Conservation (phyloP, 2,888 invertebrate genomes). For the Trichacis sp. region DNA sequence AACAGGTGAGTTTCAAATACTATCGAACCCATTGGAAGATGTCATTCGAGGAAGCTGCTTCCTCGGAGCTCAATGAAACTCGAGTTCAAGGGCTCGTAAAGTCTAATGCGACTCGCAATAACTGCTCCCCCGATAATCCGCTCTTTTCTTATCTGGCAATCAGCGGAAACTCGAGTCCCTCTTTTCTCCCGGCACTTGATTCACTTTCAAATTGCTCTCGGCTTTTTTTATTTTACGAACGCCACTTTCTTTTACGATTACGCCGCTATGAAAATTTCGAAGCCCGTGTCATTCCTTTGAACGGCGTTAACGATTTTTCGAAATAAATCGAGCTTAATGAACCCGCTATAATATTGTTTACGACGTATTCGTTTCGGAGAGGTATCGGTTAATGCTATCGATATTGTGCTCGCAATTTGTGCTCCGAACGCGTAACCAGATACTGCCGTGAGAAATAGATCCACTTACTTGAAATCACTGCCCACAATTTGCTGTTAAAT, state of each 20-base stretch:
- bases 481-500: constrained; percentile 30
- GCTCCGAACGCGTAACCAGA: constrained; percentile 30
- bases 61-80: constrained; percentile 19
- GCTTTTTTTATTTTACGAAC: not conserved
- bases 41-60: constrained; percentile 33
- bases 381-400: constrained; percentile 46
- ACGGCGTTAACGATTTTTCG: constrained; percentile 19
- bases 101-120: constrained; percentile 43
- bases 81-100: constrained; percentile 36
- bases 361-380: constrained; percentile 19
- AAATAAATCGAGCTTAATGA: too few relatives aligned
- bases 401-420: constrained; percentile 48
- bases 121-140: constrained; percentile 33
- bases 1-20: constrained; percentile 81
- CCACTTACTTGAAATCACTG: constrained; percentile 28
- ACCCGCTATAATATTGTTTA: constrained; percentile 28
- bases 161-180: not conserved
- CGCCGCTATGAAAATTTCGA: too few relatives aligned
- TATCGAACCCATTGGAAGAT: constrained; percentile 28
- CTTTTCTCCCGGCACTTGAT: constrained; percentile 23
- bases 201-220: constrained; percentile 37
- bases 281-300: too few relatives aligned
- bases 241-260: too few relatives aligned
- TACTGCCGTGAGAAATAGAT: constrained; percentile 30
- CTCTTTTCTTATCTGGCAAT: constrained; percentile 23